Evolutionary conservation across 2,888 invertebrate genomes (phyloP), one percentile per base, ranked within the genome.

Genomic region (Campopleginae sp.): DNA sequence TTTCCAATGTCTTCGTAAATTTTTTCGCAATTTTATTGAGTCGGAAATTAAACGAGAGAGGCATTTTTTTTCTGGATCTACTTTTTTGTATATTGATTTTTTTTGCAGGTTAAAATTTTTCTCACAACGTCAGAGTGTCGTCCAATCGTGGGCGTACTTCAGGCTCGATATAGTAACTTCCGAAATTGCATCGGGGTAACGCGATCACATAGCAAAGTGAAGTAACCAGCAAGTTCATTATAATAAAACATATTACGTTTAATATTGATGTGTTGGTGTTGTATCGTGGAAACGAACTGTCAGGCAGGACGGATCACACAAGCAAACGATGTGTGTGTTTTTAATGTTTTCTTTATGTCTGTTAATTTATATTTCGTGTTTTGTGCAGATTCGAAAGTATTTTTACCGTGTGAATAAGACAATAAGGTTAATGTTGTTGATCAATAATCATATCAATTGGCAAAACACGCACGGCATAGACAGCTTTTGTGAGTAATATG

Each of bases 221-320:
- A 54, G 12, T 14, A 58, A 14, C 27, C 58, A 58, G 14, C 58
- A 27, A n/a, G 66, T 58, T 54, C n/a, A 33, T 61, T 51, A 42
- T 42, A 31, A 58, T 76, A 17, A 65, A 66, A 42, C 31, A 70
- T 31, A 71, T 63, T 72, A 65, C 70, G 82, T 44, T 44, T 38
- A 48, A 54, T 70, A 5, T 54, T 31, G 1, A 68, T 78, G 63
- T 74, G 17, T 27, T 65, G 44, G 65, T 58, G 71, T 84, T 70
- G 54, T 66, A 27, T 76, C 65, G 51, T 80, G 76, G 19, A 54
- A 48, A 79, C 76, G 58, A 79, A 85, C 79, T 76, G 79, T 82
- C 79, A 85, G 85, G 85, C 82, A 85, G 79, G 79, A 82, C 82
- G 82, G 82, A 80, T 82, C 76, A 68, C 66, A 66, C 79, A 82